Percentiles rank a stretch among this genome's conserved stretches.
These are phyloP conservation scores for Erithacus rubecula DNA, from an alignment of 2,797 vertebrate species.

Conservation along the genomic window DNA sequence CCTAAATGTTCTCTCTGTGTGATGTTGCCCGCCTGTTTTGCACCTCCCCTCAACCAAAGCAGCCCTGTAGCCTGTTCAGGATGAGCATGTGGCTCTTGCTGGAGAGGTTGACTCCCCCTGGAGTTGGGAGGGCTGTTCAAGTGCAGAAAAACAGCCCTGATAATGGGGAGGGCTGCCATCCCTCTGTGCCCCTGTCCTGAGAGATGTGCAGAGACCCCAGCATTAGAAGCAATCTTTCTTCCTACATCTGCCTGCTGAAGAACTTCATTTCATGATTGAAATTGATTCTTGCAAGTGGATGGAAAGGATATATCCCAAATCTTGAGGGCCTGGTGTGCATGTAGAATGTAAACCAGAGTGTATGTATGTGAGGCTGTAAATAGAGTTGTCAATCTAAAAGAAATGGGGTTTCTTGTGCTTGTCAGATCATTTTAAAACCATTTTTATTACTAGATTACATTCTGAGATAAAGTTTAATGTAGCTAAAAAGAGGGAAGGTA, in stretches of 20 bases:
- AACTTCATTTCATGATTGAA: neutral
- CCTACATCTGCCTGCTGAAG: neutral
- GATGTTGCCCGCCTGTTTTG: neutral
- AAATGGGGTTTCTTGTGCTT: conserved; percentile 46
- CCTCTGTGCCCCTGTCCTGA: neutral
- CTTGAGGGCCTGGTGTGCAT: neutral
- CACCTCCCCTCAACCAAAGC: neutral
- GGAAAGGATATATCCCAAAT: conserved; percentile 18
- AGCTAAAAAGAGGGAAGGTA: conserved; percentile 24
- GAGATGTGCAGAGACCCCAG: neutral
- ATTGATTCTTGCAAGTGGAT: neutral
- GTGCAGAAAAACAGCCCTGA: neutral
- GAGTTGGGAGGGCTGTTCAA: neutral
- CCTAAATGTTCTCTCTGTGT: neutral
- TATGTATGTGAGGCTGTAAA: conserved; percentile 18
- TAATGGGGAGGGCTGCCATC: neutral
- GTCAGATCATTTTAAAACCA: conserved; percentile 60
- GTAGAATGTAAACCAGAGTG: neutral
- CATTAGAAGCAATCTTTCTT: neutral
- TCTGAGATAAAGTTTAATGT: conserved; percentile 63
- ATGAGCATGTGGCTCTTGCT: neutral
- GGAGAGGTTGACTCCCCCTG: neutral
- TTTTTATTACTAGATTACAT: conserved; percentile 66
- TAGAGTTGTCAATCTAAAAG: conserved; percentile 52
- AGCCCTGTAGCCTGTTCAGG: neutral